Base-by-base conservation (phyloP, 2,888 invertebrate genomes). In the Cremastinae sp. region DNA sequence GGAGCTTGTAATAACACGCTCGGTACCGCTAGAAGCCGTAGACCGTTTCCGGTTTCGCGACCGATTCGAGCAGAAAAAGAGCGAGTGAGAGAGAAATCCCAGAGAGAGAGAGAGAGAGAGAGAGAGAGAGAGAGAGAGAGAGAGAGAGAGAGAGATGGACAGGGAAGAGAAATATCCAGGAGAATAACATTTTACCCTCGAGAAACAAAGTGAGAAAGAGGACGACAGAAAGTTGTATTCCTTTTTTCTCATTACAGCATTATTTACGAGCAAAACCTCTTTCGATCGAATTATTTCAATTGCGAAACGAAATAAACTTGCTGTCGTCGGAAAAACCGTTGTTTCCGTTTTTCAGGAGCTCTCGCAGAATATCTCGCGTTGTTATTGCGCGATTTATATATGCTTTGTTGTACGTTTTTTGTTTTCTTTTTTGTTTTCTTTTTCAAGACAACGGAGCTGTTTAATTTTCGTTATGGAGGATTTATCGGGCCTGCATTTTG, bases 11-110 rank as follows among this genome's bases (percentile, higher is more conserved):
- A 66, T 66, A 45, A 66, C 45, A 54, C 14, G n/a, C n/a, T n/a
- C 14, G 16, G 38, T n/a, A 22, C 34, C 41, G 18, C 3, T 18
- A 34, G 34, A 16, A 51, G 43, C 20, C 16, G 34, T 20, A 49
- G 20, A 43, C 66, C 49, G 16, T 66, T 75, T 71, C 75, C 71
- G 71, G 75, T 75, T 75, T 66, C 22, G 56, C 22, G 62, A 20
- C 36, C 38, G 49, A 36, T n/a, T 28, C 12, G 28, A 28, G 28
- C 2, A 9, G 43, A 45, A 14, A 8, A n/a, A 16, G 7, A 18
- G 12, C 28, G 18, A 43, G 28, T 7, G 43, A 20, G 56, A 38
- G 47, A 54, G 53, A 38, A 53, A 38, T 18, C 12, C 5, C 18
- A 34, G 41, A 49, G 43, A 45, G 61, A 18, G 43, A 18, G 56